These are phyloP conservation scores for Centropyge bicolor DNA, from an alignment of 2,797 vertebrate genomes.

Conservation along the genomic window DNA sequence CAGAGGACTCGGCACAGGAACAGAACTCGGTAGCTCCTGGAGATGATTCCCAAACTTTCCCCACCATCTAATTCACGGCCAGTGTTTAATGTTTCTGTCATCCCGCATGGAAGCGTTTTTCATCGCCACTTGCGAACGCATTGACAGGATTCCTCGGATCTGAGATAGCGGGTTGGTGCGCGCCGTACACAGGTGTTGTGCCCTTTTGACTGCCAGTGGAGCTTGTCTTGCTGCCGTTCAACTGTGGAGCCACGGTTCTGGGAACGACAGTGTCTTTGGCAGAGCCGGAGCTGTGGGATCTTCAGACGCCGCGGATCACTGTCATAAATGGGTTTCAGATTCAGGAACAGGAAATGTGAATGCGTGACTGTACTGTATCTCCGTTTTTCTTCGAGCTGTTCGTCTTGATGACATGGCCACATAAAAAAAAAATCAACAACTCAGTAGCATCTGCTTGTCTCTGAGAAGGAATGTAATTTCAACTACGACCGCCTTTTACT, in stretches of 20 bases:
- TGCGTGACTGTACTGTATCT: conserved; percentile 48
- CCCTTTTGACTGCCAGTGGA: conserved; percentile 77
- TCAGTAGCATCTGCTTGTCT: conserved; percentile 54
- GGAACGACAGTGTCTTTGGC: conserved; percentile 74
- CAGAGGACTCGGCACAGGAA: conserved; percentile 33
- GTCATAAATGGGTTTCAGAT: conserved; percentile 73
- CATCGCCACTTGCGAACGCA: conserved; percentile 45
- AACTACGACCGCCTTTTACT: conserved; percentile 68
- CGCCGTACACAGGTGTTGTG: conserved; percentile 75
- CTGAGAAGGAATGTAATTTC: conserved; percentile 75
- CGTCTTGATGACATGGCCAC: conserved; percentile 71
- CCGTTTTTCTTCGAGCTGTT: conserved; percentile 48
- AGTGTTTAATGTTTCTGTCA: conserved; percentile 39
- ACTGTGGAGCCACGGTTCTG: conserved; percentile 71
- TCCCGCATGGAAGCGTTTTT: conserved; percentile 58
- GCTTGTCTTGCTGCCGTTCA: conserved; percentile 72
- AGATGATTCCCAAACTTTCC: conserved; percentile 47
- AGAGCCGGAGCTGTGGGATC: conserved; percentile 67
- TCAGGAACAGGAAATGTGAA: conserved; percentile 74
- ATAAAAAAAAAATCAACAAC: conserved; percentile 37
- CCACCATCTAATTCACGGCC: conserved; percentile 34
- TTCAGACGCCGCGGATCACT: conserved; percentile 69
- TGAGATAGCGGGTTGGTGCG: conserved; percentile 49
- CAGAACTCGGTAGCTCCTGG: conserved; percentile 41
- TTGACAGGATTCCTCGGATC: conserved; percentile 49